A percentile compares a stretch with the other conserved stretches of the same genome.
These are phyloP conservation scores for Melanerpes aurifrons DNA, from an alignment of 2,113 vertebrate genomes.

Conservation along the genomic window DNA sequence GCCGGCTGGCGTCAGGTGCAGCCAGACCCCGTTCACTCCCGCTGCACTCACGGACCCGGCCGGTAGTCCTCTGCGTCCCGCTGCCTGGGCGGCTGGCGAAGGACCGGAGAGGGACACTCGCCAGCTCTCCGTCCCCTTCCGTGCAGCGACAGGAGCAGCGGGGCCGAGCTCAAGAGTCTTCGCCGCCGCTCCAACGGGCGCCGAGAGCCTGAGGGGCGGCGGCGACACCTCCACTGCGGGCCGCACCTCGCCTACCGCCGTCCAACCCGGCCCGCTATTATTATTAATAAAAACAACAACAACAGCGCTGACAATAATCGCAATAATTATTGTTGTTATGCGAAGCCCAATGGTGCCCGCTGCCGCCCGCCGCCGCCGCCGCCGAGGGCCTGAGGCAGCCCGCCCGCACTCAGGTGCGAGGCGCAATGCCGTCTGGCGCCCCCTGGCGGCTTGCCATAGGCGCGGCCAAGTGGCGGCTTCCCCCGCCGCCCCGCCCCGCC, in stretches of 20 bases:
- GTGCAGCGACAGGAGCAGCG: neutral
- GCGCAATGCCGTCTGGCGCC: neutral
- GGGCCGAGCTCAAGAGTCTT: neutral
- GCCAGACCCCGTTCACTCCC: neutral
- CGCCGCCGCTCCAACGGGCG: conserved; percentile 15
- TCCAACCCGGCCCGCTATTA: neutral
- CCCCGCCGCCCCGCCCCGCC: too few relatives aligned
- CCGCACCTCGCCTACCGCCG: neutral
- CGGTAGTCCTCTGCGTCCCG: neutral
- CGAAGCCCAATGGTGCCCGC: neutral
- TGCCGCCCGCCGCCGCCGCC: too few relatives aligned
- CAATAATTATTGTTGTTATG: neutral
- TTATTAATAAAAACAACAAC: neutral
- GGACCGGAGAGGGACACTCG: neutral
- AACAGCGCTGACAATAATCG: neutral
- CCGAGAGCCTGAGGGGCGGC: neutral
- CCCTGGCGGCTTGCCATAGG: neutral
- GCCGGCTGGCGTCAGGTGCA: accelerated
- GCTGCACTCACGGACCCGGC: neutral
- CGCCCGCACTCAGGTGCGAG: neutral
- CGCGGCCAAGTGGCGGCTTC: too few relatives aligned
- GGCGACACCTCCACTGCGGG: neutral
- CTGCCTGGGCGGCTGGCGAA: too few relatives aligned
- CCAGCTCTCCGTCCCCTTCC: accelerated
- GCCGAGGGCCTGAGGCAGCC: too few relatives aligned